Base-by-base conservation (phyloP, 2,888 invertebrate species). In the Pterobdella sp. region DNA sequence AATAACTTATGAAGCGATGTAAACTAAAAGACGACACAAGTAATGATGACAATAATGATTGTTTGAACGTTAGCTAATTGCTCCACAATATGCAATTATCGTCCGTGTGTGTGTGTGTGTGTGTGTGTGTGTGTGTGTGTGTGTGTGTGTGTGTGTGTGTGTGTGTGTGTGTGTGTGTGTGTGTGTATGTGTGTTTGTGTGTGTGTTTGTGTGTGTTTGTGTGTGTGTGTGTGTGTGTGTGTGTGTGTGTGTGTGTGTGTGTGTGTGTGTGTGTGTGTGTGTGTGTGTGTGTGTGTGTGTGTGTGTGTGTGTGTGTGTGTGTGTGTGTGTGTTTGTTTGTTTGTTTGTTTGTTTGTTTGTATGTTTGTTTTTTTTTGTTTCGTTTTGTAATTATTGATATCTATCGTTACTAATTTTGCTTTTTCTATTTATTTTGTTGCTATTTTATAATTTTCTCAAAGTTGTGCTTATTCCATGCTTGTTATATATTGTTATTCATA, bases 131-230 rank as follows among this genome's bases (percentile, higher is more conserved):
- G 63, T 63, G 63, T n/a, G n/a, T 63, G 63, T 26, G 63, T 63
- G n/a, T 63, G 31, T n/a, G 31, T 63, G 63, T 63, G 63, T 29
- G 26, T 63, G 63, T 26, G 31, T 63, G 63, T n/a, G 31, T 63
- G 63, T 63, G 63, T 63, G 63, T 29, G 63, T 63, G 63, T 63
- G 63, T 63, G 63, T 63, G 63, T 63, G 63, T 63, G 63, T 63
- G 63, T 63, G 63, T 63, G 63, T 63, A n/a, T 29, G 63, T 63
- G 63, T 63, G 63, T 26, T 7, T 63, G 63, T 26, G 63, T 63
- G n/a, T 63, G 31, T n/a, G 31, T 63, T 10, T 63, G 63, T 29
- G 26, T 63, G 63, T 26, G 31, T 63, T 10, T n/a, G n/a, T 63
- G 63, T 63, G 63, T 63, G 63, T 63, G 63, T 26, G 63, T 63